Percentiles rank a stretch among this genome's conserved stretches.
These are phyloP conservation scores for Caerostris extrusa DNA, from an alignment of 1,140 invertebrate genomes.

Conservation along the genomic window DNA sequence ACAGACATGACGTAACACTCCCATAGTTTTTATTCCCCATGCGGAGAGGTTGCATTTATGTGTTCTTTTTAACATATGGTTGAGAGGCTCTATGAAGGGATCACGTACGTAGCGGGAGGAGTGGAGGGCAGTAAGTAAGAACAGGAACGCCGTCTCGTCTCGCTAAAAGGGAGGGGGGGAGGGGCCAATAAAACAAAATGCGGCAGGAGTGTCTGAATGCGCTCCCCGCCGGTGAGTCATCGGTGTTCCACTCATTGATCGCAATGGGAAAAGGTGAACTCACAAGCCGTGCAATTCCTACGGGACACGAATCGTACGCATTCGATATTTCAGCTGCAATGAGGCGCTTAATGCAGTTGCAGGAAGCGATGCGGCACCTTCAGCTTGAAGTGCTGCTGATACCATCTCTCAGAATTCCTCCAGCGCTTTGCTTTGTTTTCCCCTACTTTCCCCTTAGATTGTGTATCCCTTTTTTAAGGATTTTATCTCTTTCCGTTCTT, in stretches of 20 bases:
- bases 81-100: too few species aligned
- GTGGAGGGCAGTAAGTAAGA: too few species aligned
- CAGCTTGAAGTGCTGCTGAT: background rate
- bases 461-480: too few species aligned
- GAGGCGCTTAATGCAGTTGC: constrained; percentile 31
- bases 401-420: too few species aligned
- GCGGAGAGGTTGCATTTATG: too few species aligned
- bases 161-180: background rate
- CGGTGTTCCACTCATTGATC: constrained; percentile 69
- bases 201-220: background rate
- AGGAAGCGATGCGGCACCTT: constrained; percentile 4
- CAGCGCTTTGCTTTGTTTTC: background rate
- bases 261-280: constrained; percentile 48
- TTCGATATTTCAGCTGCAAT: constrained; percentile 43
- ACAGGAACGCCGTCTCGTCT: background rate
- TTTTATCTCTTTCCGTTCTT: too few species aligned
- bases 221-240: constrained; percentile 60
- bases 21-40: too few species aligned
- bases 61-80: too few species aligned
- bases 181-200: background rate
- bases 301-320: constrained; percentile 41
- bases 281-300: constrained; percentile 13
- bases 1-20: too few species aligned
- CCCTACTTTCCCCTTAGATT: background rate
- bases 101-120: too few species aligned